Conservation (phyloP, 2,797 vertebrate genomes). For the Pagetopsis macropterus region DNA sequence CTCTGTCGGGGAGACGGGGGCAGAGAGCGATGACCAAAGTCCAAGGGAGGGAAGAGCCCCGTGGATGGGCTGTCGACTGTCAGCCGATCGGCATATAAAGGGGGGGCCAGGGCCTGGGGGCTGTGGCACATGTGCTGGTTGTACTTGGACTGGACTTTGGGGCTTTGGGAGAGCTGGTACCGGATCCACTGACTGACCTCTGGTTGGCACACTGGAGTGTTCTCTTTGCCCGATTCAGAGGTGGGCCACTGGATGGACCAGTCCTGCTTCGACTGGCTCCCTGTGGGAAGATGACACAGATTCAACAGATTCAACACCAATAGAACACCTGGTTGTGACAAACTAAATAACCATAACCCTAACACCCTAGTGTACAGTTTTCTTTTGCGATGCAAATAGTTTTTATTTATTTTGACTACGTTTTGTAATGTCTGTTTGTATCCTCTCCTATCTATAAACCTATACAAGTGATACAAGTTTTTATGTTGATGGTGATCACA, state of each 20-base stretch:
- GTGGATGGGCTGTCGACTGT: conserved; percentile 88
- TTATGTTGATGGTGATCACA: neutral
- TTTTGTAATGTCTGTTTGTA: neutral
- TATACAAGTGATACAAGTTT: neutral
- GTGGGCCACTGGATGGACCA: conserved; percentile 98
- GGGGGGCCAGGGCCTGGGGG: conserved; percentile 79
- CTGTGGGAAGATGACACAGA: conserved; percentile 73
- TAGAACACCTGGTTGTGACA: neutral
- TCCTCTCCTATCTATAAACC: neutral
- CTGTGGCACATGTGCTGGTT: conserved; percentile 90
- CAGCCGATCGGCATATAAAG: conserved; percentile 88
- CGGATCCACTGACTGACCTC: conserved; percentile 91
- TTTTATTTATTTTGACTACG: neutral
- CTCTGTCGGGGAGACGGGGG: conserved; percentile 95
- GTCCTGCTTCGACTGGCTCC: conserved; percentile 94
- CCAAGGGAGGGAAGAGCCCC: conserved; percentile 84
- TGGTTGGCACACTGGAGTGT: conserved; percentile 85
- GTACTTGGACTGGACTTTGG: conserved; percentile 90
- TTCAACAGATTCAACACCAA: neutral
- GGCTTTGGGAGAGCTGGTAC: conserved; percentile 91
- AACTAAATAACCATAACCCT: neutral
- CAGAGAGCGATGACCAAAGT: conserved; percentile 89
- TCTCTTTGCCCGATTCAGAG: conserved; percentile 93
- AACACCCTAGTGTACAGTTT: too few relatives aligned
- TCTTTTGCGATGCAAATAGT: neutral